phyloP scores from a whole-genome alignment of 2,888 invertebrate species.

The Drosophila differens region DNA sequence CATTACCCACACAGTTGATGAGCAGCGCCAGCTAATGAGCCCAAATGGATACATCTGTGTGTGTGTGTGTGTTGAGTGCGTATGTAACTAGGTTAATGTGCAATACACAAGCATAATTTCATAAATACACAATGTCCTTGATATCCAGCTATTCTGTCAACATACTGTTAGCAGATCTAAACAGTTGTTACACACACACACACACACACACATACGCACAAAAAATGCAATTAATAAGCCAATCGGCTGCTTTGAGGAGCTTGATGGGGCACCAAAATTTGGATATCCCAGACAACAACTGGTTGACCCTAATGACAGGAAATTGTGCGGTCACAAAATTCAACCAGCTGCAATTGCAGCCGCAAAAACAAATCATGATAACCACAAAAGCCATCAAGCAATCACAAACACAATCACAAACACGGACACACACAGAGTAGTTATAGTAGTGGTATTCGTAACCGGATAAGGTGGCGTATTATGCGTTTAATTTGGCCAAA shows the following conservation, averaged over 20 bases:
- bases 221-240: conserved; percentile 65
- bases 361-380: conserved; percentile 78
- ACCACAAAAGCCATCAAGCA: conserved; percentile 68
- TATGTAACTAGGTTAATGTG: conserved; percentile 70
- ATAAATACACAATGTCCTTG: conserved; percentile 58
- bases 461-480: conserved; percentile 48
- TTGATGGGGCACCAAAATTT: conserved; percentile 49
- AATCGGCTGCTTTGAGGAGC: conserved; percentile 45
- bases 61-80: conserved; percentile 15
- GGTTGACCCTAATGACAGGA: conserved; percentile 79
- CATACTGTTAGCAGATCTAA: conserved; percentile 14
- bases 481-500: conserved; percentile 60
- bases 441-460: neutral
- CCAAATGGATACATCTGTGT: conserved; percentile 43
- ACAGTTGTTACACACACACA: neutral
- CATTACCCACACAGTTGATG: conserved; percentile 20
- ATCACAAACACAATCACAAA: conserved; percentile 19
- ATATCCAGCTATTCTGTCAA: conserved; percentile 18
- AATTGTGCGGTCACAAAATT: conserved; percentile 69
- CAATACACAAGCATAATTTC: conserved; percentile 40
- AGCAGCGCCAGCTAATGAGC: conserved; percentile 52
- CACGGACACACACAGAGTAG: conserved; percentile 1
- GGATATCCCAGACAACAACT: conserved; percentile 61
- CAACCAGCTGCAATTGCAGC: conserved; percentile 39
- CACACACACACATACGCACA: neutral